Base-by-base conservation (phyloP, 2,113 vertebrate species). In the Pandion haliaetus region DNA sequence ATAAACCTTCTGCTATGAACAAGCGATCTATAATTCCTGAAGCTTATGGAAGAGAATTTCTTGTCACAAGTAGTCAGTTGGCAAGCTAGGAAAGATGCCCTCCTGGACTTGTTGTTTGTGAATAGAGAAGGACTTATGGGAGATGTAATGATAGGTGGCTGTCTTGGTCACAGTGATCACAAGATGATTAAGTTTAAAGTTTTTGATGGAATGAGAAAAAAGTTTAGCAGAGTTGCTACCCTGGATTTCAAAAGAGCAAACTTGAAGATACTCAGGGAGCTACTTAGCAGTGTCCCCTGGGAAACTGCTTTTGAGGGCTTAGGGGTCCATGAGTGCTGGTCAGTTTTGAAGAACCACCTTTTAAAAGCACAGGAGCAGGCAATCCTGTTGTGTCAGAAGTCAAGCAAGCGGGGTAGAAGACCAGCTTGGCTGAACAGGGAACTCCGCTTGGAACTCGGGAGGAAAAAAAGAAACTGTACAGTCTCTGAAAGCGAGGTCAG, bases 1-100 rank as follows among this genome's bases (percentile, higher is more conserved):
- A 84, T 70, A 93, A 92, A 81, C 44, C 14, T 82, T 52, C 67
- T 81, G 29, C 34, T 74, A 66, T 94, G 86, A 89, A 47, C 50
- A 88, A 74, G 26, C 69, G 47, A 84, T 55, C 34, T 50, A 7
- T 85, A 86, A 50, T 70, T 88, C 36, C 61, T 65, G 16, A 88
- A 12, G 16, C 77, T 54, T 77, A 54, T 67, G 20, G 26, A 54
- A 84, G 13, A 28, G 25, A 63, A 38, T 47, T 84, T 62, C 31
- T 84, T 76, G 25, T 36, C 42, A 45, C 45, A 90, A 34, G 32
- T 55, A 65, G 10, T 59, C 36, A 58, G 12, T 19, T 12, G 71
- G 17, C 12, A 20, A 63, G 13, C 10, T 52, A 58, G 36, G 76
- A 72, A 90, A 62, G 25, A 81, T 47, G 10, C 6, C 45, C 4